Evolutionary conservation across 2,888 invertebrate genomes (phyloP).

Genomic region (Sarcophaga carnaria): DNA sequence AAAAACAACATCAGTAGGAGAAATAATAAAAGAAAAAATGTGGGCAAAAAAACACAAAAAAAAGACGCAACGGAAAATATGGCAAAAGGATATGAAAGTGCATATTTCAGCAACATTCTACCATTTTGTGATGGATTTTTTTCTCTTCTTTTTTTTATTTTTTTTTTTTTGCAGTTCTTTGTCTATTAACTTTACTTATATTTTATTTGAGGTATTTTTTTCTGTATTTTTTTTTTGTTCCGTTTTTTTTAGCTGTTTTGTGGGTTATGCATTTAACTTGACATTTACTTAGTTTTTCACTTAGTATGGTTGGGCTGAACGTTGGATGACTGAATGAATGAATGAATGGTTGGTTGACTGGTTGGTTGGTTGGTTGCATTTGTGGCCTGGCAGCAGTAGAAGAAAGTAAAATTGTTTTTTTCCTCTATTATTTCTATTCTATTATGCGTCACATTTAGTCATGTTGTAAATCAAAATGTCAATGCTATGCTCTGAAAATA

Average conservation of each 20-base stretch:
- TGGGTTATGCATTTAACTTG: conserved; percentile 55
- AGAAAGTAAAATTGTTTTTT: background rate
- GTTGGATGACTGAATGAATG: conserved; percentile 5
- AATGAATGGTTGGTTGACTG: conserved; percentile 24
- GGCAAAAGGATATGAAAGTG: conserved; percentile 67
- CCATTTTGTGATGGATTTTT: conserved; percentile 14
- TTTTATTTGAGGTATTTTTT: conserved; percentile 17
- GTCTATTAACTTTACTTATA: conserved; percentile 41
- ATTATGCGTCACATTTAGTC: conserved; percentile 12
- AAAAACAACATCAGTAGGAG: background rate
- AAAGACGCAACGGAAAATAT: conserved; percentile 57
- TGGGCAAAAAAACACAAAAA: background rate
- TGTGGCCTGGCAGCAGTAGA: too few species aligned
- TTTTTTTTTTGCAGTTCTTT: background rate
- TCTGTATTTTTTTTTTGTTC: background rate
- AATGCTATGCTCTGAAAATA: conserved; percentile 12
- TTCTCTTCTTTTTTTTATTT: background rate
- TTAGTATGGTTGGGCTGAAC: conserved; percentile 1
- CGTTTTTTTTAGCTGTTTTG: conserved; percentile 4
- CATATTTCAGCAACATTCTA: conserved; percentile 63
- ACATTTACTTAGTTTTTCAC: conserved; percentile 61
- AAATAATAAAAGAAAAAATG: background rate
- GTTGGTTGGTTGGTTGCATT: conserved; percentile 2
- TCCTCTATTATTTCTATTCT: background rate
- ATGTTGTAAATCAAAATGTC: conserved; percentile 55